phyloP scores from a whole-genome alignment of 1,140 invertebrate genomes.

The Sitodiplosis mosellana region DNA sequence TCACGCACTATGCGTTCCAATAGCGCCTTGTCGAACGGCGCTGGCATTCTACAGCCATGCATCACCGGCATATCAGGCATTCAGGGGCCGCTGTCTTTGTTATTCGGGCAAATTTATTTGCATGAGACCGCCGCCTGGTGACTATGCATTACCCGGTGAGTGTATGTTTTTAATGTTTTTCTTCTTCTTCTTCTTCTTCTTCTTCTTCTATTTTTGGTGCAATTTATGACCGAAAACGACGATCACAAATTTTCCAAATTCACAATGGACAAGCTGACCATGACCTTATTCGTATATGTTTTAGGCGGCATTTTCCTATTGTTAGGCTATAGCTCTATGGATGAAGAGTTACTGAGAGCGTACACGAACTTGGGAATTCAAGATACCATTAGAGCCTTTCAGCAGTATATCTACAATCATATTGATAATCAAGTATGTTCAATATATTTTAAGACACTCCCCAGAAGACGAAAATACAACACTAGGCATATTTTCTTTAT shows the following conservation, averaged over 20 bases:
- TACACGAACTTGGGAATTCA: conserved; percentile 60
- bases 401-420: conserved; percentile 51
- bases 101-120: conserved; percentile 80
- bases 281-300: conserved; percentile 10
- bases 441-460: no score
- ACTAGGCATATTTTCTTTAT: background rate
- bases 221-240: background rate
- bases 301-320: conserved; percentile 70
- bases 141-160: conserved; percentile 26
- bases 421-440: conserved; percentile 44
- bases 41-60: conserved; percentile 77
- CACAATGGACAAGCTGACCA: background rate
- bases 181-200: conserved; percentile 10
- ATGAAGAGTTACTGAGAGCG: conserved; percentile 60
- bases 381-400: conserved; percentile 58
- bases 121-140: conserved; percentile 67
- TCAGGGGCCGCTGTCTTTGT: conserved; percentile 70
- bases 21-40: conserved; percentile 64
- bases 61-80: conserved; percentile 72
- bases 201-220: background rate
- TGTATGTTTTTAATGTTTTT: conserved; percentile 12
- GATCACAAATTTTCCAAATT: background rate
- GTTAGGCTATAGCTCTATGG: conserved; percentile 69
- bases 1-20: conserved; percentile 67
- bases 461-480: no score